phyloP scores from a whole-genome alignment of 53 echinoderm and acorn worm species.

The Temnopleurus reevesii region DNA sequence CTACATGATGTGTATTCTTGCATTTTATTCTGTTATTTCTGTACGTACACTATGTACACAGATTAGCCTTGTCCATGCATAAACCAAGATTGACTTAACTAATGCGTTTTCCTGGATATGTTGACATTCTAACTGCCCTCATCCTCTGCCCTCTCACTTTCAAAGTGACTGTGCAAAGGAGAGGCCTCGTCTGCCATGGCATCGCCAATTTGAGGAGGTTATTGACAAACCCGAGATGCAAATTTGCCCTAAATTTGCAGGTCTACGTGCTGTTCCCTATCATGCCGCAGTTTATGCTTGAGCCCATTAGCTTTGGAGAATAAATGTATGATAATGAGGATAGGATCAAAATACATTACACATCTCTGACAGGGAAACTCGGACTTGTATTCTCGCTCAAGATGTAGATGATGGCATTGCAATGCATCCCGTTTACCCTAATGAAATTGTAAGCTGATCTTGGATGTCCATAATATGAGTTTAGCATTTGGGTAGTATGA shows the following conservation, averaged over 20 bases:
- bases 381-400: neutral
- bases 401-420: constrained; percentile 8
- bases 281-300: neutral
- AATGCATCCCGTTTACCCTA: constrained; percentile 19
- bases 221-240: neutral
- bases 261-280: neutral
- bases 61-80: neutral
- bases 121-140: constrained; percentile 21
- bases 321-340: neutral
- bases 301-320: neutral
- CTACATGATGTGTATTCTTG: too few species aligned
- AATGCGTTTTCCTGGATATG: constrained; percentile 9
- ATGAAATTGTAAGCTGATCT: constrained; percentile 41
- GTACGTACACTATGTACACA: neutral
- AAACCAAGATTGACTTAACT: neutral
- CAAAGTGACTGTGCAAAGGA: neutral
- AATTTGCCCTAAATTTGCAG: neutral
- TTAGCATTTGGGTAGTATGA: too few species aligned
- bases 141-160: neutral
- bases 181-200: neutral
- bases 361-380: neutral
- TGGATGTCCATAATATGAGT: constrained; percentile 5
- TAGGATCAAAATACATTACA: neutral
- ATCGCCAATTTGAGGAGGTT: constrained; percentile 13
- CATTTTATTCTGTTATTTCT: too few species aligned